A percentile compares a stretch with the other conserved stretches of the same genome.
Conservation (phyloP, 2,888 invertebrate species). For the Brachyptera putata region DNA sequence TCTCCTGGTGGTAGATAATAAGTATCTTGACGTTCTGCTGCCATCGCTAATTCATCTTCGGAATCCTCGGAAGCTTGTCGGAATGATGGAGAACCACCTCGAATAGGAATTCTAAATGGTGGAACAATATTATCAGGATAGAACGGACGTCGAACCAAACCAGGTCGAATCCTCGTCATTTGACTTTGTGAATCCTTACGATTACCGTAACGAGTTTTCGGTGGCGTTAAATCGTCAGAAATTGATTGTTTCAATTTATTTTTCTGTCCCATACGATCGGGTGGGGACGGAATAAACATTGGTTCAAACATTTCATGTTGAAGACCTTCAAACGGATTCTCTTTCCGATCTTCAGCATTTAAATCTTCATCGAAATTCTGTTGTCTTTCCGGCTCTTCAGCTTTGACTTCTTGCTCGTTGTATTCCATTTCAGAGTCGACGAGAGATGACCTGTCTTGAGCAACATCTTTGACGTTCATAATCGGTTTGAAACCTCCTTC, state of each 20-base stretch:
- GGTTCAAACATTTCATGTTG: constrained; percentile 65
- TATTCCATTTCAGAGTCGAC: constrained; percentile 33
- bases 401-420: constrained; percentile 41
- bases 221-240: constrained; percentile 23
- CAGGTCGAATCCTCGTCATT: constrained; percentile 47
- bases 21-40: constrained; percentile 65
- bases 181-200: constrained; percentile 45
- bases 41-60: constrained; percentile 59
- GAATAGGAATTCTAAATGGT: constrained; percentile 27
- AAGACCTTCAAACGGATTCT: constrained; percentile 48
- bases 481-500: constrained; percentile 84
- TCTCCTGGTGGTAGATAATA: constrained; percentile 68
- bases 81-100: constrained; percentile 28
- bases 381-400: constrained; percentile 50
- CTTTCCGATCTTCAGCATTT: constrained; percentile 32
- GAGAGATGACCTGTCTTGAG: constrained; percentile 47
- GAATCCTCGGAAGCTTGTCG: constrained; percentile 39
- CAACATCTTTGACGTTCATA: constrained; percentile 49
- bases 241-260: constrained; percentile 40
- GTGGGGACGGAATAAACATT: constrained; percentile 75
- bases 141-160: constrained; percentile 41
- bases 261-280: constrained; percentile 50
- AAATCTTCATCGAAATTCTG: constrained; percentile 48
- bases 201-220: constrained; percentile 13
- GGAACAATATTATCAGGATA: constrained; percentile 30